Conservation (phyloP, 2,888 invertebrate genomes). For the Schizotus pectinicornis region DNA sequence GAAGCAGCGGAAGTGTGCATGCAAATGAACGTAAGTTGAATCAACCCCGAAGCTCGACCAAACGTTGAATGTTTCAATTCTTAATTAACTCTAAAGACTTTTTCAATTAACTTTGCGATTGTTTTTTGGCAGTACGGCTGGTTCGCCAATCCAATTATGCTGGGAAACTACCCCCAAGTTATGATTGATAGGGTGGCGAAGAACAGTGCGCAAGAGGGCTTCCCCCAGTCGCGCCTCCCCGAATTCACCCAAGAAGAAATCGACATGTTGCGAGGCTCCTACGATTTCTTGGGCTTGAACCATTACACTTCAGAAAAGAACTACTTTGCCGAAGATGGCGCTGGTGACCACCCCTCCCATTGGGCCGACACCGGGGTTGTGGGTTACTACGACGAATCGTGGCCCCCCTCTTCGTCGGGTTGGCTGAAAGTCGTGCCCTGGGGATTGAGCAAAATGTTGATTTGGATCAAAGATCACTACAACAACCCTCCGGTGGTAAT, state of each 20-base stretch:
- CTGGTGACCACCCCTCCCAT: constrained; percentile 8
- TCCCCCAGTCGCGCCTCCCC: constrained; percentile 60
- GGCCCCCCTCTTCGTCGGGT: constrained; percentile 8
- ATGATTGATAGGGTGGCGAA: constrained; percentile 59
- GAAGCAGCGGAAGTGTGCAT: constrained; percentile 60
- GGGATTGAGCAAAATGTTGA: constrained; percentile 64
- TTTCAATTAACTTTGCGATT: neutral
- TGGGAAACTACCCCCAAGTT: constrained; percentile 61
- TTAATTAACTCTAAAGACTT: no score
- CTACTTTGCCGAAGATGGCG: constrained; percentile 45
- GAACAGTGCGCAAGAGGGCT: constrained; percentile 59
- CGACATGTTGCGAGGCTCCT: constrained; percentile 54
- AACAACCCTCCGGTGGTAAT: constrained; percentile 63
- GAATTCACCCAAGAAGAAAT: constrained; percentile 61
- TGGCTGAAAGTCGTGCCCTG: constrained; percentile 60
- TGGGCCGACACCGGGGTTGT: constrained; percentile 20
- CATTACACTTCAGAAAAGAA: constrained; percentile 63
- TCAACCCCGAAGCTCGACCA: neutral
- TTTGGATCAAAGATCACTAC: constrained; percentile 56
- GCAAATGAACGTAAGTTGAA: constrained; percentile 21
- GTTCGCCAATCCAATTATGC: constrained; percentile 59
- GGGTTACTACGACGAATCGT: constrained; percentile 19
- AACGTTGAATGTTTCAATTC: neutral
- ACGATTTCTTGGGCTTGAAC: constrained; percentile 68
- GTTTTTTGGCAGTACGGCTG: constrained; percentile 36